Conservation (phyloP, 2,797 vertebrate species). For the Sylvia borin region DNA sequence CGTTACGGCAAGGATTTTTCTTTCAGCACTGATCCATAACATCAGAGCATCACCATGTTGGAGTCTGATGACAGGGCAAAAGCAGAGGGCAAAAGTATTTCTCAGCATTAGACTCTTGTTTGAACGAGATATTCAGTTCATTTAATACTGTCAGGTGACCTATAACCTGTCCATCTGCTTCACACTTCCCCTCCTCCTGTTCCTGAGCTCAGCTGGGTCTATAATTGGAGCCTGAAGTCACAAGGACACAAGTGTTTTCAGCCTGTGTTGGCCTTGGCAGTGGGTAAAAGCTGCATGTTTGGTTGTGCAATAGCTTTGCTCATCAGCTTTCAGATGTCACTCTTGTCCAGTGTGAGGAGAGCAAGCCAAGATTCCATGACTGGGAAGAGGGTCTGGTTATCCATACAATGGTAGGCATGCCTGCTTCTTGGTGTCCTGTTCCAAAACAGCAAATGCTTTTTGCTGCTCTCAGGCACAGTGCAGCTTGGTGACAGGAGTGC, state of each 20-base stretch:
- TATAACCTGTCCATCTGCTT: slow-evolving; percentile 2
- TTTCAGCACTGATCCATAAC: not conserved
- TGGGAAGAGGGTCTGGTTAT: not conserved
- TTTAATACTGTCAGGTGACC: not conserved
- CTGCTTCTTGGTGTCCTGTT: not conserved
- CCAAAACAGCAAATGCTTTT: not conserved
- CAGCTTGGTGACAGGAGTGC: not conserved
- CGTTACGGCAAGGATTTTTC: not conserved
- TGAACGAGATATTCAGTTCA: not conserved
- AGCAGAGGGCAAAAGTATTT: not conserved
- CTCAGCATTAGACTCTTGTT: not conserved
- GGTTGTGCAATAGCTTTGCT: not conserved
- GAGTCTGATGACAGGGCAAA: not conserved
- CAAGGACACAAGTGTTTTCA: not conserved
- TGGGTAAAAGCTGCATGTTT: not conserved
- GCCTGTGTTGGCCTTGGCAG: not conserved
- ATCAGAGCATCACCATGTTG: not conserved
- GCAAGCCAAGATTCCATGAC: not conserved
- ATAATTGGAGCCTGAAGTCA: not conserved
- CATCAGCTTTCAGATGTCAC: not conserved
- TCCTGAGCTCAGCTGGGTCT: not conserved
- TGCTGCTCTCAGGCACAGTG: not conserved
- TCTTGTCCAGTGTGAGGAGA: not conserved
- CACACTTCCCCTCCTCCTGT: not conserved
- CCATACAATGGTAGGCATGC: not conserved